Conservation (phyloP, 23 tunicate genomes). For the Ascidia mentula region DNA sequence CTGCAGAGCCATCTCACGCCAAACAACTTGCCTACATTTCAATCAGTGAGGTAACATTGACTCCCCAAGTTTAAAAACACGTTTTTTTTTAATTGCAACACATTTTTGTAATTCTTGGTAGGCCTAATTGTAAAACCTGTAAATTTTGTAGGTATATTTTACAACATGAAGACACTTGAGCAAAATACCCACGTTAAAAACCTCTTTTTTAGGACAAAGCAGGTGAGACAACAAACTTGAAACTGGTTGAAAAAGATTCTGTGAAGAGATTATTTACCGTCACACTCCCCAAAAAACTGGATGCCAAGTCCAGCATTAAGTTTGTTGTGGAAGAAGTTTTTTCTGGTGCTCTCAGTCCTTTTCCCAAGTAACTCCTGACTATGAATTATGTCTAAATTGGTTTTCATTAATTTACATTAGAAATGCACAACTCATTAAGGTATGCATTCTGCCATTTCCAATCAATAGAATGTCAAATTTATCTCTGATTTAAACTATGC, state of each 20-base stretch:
- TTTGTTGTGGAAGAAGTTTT: conserved; percentile 62
- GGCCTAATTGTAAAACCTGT: too few species aligned
- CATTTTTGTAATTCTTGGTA: too few species aligned
- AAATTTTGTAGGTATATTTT: too few species aligned
- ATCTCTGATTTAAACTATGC: neutral
- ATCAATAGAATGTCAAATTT: neutral
- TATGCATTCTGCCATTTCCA: neutral
- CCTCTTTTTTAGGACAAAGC: conserved; percentile 20
- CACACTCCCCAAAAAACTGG: conserved; percentile 47
- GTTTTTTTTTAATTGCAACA: too few species aligned
- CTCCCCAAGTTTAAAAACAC: neutral
- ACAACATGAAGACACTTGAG: too few species aligned
- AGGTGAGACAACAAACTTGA: conserved; percentile 9
- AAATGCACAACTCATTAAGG: neutral
- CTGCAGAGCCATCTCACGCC: conserved; percentile 67
- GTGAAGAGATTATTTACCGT: conserved; percentile 55
- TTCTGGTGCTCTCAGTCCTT: conserved; percentile 57
- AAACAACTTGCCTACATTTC: conserved; percentile 59
- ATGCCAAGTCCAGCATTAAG: conserved; percentile 26
- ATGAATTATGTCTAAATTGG: too few species aligned
- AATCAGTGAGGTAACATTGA: conserved; percentile 32
- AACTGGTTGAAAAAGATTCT: conserved; percentile 26
- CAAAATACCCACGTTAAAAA: too few species aligned
- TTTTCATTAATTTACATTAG: neutral
- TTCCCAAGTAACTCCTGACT: conserved; percentile 68